A percentile compares a stretch with the other conserved stretches of the same genome.
phyloP scores from a whole-genome alignment of 2,888 invertebrate genomes.

The Herminia tarsipennalis region DNA sequence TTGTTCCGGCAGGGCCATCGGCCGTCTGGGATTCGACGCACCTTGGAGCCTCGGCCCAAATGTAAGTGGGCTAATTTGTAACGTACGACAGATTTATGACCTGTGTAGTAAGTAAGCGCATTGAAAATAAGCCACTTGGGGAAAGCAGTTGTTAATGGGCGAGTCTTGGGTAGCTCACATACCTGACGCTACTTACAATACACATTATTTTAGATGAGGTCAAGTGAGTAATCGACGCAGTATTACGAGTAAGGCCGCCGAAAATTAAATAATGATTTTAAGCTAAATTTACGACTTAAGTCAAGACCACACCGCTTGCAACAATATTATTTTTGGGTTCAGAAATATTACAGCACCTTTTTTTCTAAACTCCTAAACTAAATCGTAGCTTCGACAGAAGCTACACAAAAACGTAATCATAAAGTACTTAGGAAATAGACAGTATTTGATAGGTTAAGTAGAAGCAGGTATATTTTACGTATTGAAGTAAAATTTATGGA shows the following conservation, averaged over 20 bases:
- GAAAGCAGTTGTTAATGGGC: slow-evolving; percentile 67
- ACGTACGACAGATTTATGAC: slow-evolving; percentile 72
- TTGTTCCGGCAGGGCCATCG: slow-evolving; percentile 55
- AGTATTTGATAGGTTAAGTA: too few relatives aligned
- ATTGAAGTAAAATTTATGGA: too few relatives aligned
- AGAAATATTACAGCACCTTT: too few relatives aligned
- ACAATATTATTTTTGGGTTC: too few relatives aligned
- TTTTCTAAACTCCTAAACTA: too few relatives aligned
- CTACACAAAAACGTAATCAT: too few relatives aligned
- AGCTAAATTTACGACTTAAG: not conserved
- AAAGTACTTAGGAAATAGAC: too few relatives aligned
- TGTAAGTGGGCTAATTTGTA: slow-evolving; percentile 63
- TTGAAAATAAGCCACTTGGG: slow-evolving; percentile 45
- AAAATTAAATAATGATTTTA: not conserved
- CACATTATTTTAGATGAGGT: slow-evolving; percentile 29
- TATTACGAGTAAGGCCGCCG: slow-evolving; percentile 9
- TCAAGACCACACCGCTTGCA: too few relatives aligned
- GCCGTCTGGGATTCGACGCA: slow-evolving; percentile 39
- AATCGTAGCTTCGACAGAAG: too few relatives aligned
- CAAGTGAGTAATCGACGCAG: slow-evolving; percentile 17
- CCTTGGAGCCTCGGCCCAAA: slow-evolving; percentile 40
- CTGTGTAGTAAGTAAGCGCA: slow-evolving; percentile 41
- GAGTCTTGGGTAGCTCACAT: slow-evolving; percentile 39
- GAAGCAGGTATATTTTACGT: too few relatives aligned
- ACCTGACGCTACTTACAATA: slow-evolving; percentile 11